A percentile compares a stretch with the other conserved stretches of the same genome.
phyloP scores from a whole-genome alignment of 2,797 vertebrate species.

The Jordanella pulchra region DNA sequence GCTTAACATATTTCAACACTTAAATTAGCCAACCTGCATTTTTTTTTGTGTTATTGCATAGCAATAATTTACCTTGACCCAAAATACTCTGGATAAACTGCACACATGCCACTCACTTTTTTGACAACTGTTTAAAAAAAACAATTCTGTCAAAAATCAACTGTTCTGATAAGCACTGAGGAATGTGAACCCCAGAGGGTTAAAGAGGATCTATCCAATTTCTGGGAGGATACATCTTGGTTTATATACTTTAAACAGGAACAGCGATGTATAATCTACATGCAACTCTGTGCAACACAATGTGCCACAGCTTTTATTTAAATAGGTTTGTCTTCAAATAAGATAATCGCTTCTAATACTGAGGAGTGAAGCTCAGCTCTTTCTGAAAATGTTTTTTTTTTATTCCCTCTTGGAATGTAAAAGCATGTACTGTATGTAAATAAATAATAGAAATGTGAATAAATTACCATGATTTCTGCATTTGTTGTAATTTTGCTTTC shows the following conservation, averaged over 20 bases:
- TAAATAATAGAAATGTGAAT: conserved; percentile 68
- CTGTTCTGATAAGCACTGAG: not conserved
- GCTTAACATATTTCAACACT: not conserved
- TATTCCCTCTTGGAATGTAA: conserved; percentile 53
- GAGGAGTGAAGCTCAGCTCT: conserved; percentile 29
- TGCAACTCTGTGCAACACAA: conserved; percentile 36
- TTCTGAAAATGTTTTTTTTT: conserved; percentile 7
- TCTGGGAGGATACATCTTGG: not conserved
- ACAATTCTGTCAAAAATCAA: not conserved
- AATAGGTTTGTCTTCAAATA: not conserved
- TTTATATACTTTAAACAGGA: not conserved
- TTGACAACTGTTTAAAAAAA: not conserved
- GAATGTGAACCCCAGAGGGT: not conserved
- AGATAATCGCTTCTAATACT: not conserved
- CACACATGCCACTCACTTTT: not conserved
- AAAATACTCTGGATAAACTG: not conserved
- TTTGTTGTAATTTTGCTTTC: not conserved
- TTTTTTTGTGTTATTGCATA: not conserved
- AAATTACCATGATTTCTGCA: conserved; percentile 55
- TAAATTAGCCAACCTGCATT: not conserved
- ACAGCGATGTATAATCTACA: not conserved
- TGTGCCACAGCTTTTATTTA: conserved; percentile 51
- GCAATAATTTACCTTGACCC: not conserved
- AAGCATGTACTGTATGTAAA: conserved; percentile 75
- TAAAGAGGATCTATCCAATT: not conserved